These are phyloP conservation scores for Caenorhabditis briggsae DNA, from an alignment of 1,140 invertebrate species.

Conservation along the genomic window DNA sequence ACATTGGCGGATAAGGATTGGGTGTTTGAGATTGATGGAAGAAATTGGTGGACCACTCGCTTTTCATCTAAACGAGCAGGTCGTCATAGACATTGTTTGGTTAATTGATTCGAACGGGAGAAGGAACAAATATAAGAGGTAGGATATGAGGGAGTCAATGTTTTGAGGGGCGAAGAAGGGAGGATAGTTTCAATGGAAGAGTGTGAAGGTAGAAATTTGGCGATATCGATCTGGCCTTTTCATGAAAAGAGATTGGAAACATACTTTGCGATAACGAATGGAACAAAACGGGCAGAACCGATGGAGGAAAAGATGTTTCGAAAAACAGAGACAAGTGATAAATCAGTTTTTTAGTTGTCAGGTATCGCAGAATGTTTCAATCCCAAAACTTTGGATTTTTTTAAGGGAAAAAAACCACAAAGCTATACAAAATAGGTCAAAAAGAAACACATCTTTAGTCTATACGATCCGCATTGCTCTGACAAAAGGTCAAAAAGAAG, in stretches of 20 bases:
- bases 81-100: not conserved
- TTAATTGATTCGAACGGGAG: not conserved
- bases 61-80: conserved; percentile 26
- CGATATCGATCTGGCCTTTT: conserved; percentile 15
- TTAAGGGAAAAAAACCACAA: too few species aligned
- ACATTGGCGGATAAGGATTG: conserved; percentile 4
- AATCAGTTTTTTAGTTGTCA: too few species aligned
- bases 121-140: not conserved
- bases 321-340: too few species aligned
- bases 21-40: conserved; percentile 43
- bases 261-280: too few species aligned
- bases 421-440: not conserved
- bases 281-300: too few species aligned
- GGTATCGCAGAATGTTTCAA: too few species aligned
- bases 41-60: conserved; percentile 35
- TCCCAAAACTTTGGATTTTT: too few species aligned
- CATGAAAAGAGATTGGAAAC: too few species aligned
- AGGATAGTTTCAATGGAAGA: not conserved
- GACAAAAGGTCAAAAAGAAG: conserved; percentile 47
- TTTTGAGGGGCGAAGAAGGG: not conserved
- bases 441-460: not conserved
- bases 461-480: not conserved
- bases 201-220: not conserved
- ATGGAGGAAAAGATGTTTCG: not conserved
- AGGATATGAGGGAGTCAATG: not conserved